Evolutionary conservation across 2,888 invertebrate genomes (phyloP), one percentile per base, ranked within the genome.

Genomic region (Monoplex corrugatus): DNA sequence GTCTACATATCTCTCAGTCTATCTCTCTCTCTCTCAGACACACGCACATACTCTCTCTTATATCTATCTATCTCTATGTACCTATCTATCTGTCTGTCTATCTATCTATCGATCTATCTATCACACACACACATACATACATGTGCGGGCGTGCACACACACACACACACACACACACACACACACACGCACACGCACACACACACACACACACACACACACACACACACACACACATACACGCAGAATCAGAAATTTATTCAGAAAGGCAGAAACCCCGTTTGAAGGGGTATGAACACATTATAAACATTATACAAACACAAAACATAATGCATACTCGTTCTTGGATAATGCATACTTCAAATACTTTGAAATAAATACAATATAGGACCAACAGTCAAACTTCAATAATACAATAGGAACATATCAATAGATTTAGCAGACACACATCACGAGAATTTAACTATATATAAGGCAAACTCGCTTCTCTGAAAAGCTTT

Each of bases 141-240:
- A 10, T 28, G 28, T 28, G 10, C 57, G 28, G 19, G 28, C 57
- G 28, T 10, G 28, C 8, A 72, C 72, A 72, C 72, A 72, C 72
- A 72, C 72, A 72, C 10, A 72, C n/a, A 72, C 72, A 57, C 72
- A 72, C 72, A n/a, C 2, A 72, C n/a, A n/a, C 72, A 72, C 72
- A n/a, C 72, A 72, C 72, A 72, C n/a, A 72, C 72, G n/a, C 72
- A n/a, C 72, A 72, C 72, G 32, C 72, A n/a, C 72, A n/a, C 72
- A 72, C 72, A 72, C 72, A 72, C 72, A 72, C 72, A 72, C 3
- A 72, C 72, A n/a, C n/a, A 50, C 50, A 50, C 68, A 68, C 68
- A 68, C 68, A 68, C 68, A 68, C 68, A 23, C 68, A 68, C 68
- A 23, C 68, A 68, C 68, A 23, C 68, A 68, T 28, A 23, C 68